These are phyloP conservation scores for Choristoneura rosaceana DNA, from an alignment of 2,888 invertebrate species.

Conservation along the genomic window DNA sequence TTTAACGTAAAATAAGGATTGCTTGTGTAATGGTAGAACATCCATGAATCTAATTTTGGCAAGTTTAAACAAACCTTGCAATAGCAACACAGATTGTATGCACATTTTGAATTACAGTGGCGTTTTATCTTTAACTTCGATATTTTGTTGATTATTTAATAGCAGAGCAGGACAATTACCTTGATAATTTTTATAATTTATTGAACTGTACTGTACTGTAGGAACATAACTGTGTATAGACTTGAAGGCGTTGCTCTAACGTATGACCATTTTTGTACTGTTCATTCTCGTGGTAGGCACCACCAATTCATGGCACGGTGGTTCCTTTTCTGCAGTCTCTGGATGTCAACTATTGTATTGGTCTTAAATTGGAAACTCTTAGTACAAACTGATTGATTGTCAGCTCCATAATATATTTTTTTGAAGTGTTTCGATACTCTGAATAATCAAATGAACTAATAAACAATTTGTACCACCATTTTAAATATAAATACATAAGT, in stretches of 20 bases:
- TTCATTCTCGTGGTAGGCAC: not conserved
- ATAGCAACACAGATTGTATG: not conserved
- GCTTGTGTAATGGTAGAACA: conserved; percentile 1
- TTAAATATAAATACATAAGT: conserved; percentile 5
- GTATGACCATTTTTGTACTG: not conserved
- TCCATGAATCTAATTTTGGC: not conserved
- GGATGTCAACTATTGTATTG: not conserved
- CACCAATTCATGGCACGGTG: not conserved
- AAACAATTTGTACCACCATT: conserved; percentile 3
- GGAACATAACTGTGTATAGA: not conserved
- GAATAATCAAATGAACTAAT: conserved; percentile 1
- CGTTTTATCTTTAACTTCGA: not conserved
- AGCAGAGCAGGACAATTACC: not conserved
- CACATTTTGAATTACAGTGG: conserved; percentile 1
- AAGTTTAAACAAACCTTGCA: not conserved
- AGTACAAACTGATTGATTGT: conserved; percentile 6
- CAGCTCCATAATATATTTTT: conserved; percentile 4
- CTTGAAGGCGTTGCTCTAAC: not conserved
- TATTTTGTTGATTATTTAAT: not conserved
- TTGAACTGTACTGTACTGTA: not conserved
- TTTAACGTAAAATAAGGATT: conserved; percentile 6
- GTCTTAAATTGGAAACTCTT: not conserved
- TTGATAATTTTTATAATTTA: not conserved
- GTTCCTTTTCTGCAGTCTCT: not conserved
- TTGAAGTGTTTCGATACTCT: not conserved